Evolutionary conservation across 2,888 invertebrate genomes (phyloP), one percentile per base, ranked within the genome.

Genomic region (Tetanocera ferruginea): DNA sequence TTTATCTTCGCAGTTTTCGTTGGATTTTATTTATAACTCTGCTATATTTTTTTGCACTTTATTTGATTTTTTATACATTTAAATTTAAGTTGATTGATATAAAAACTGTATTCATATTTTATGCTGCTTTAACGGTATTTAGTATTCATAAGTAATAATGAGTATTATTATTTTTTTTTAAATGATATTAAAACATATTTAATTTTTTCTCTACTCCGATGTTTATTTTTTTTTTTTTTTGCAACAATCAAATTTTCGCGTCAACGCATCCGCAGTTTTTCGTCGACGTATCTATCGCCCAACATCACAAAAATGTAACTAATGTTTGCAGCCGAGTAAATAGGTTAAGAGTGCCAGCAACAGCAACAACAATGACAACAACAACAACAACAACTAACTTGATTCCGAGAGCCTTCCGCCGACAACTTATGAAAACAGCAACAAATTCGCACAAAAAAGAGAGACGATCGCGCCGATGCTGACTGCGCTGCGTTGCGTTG

Each of bases 221-320:
- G 1, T 23, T 51, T 51, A 37, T 69, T 57, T 57, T 72, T 37
- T 19, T 37, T 37, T 28, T 51, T 51, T 73, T 62, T n/a, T 28
- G 49, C 28, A 57, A 43, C 62, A 62, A 62, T 31, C 43, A 74
- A 64, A 19, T 74, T 43, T 25, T 49, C 73, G 73, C 73, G 73
- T 76, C 67, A 76, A 76, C 73, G 79, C 69, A 73, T 77, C 70
- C 86, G 83, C 77, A 80, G 79, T 82, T 85, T 87, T 86, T 86
- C 87, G 86, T 83, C 83, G 83, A 82, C 87, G 86, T 86, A 87
- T 87, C 87, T 86, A 86, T 84, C 86, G 88, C 87, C 85, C 87
- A 86, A 88, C 87, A 88, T 88, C 87, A 87, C 88, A 88, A 86
- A 88, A 87, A 86, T 87, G 87, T 87, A 88, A 88, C 88, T 88